Base-by-base conservation (phyloP, 2,888 invertebrate genomes). In the Eupeodes luniger region DNA sequence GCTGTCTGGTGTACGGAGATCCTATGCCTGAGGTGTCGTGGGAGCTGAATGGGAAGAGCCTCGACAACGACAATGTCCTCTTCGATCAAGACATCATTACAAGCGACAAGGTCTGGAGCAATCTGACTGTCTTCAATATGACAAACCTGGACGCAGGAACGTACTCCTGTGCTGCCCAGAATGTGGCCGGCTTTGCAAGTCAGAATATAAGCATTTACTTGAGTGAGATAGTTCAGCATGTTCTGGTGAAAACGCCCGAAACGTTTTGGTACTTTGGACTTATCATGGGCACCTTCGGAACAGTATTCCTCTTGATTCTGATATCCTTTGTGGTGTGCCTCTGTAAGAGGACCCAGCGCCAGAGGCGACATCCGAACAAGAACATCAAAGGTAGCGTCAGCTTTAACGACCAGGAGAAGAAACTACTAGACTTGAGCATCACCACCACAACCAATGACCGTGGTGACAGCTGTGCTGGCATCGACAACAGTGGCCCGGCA, bases 321-420 rank as follows among this genome's bases (percentile, higher is more conserved):
- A 94, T 96, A 61, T 95, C 96, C 5, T 95, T 96, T 77, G 95
- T 96, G 5, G 92, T 95, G 19, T 95, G 95, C 92, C 92, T 95
- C 85, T 93, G 95, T 92, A 93, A 94, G 89, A 91, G 94, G 90
- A 91, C 94, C 34, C 94, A 94, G 1, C 94, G 95, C 4, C 94
- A 94, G 80, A 93, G 94, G 11, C 94, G 94, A 1, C 94, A 95
- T 67, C 94, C 95, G 77, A 95, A 95, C 91, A 95, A 96, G 89
- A 96, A 96, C 72, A 95, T 96, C 80, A 97, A 97, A 91, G 96
- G 96, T 64, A 97, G 97, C 93, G 95, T 96, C 1, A 97, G 97
- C 92, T 97, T 97, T 92, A 97, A 96, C 67, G 98, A 98, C 91
- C 98, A 98, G 94, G 97, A 98, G 92, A 97, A 98, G 93, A 97